Evolutionary conservation across 2,888 invertebrate species (phyloP).

Genomic region (Criorhina ranunculi): DNA sequence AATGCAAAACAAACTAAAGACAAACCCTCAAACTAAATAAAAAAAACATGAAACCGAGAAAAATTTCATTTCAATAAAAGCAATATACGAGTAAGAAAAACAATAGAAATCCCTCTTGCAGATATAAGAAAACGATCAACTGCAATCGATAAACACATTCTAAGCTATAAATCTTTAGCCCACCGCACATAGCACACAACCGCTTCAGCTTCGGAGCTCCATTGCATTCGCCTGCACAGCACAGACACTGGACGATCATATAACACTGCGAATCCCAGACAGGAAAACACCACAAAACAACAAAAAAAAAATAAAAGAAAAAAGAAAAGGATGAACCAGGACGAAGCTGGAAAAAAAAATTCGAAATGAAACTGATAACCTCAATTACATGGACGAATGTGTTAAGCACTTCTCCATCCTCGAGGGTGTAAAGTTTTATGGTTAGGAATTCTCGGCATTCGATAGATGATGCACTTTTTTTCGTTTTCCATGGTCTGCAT

Average conservation of each 20-base stretch:
- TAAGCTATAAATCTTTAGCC: slow-evolving; percentile 58
- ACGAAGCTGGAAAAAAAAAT: slow-evolving; percentile 30
- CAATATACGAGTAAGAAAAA: slow-evolving; percentile 43
- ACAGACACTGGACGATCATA: slow-evolving; percentile 15
- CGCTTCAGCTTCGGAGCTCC: neutral
- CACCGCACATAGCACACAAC: slow-evolving; percentile 43
- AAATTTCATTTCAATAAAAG: slow-evolving; percentile 57
- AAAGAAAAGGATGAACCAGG: slow-evolving; percentile 24
- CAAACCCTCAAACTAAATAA: slow-evolving; percentile 37
- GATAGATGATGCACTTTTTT: slow-evolving; percentile 60
- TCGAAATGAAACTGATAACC: slow-evolving; percentile 75
- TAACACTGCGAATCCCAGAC: slow-evolving; percentile 43
- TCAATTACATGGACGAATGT: slow-evolving; percentile 77
- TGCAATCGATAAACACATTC: slow-evolving; percentile 71
- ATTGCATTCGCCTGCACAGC: slow-evolving; percentile 7
- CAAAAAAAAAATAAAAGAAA: too few relatives aligned
- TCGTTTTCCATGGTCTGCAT: slow-evolving; percentile 29
- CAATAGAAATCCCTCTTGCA: slow-evolving; percentile 44
- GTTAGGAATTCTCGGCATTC: slow-evolving; percentile 67
- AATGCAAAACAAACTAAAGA: slow-evolving; percentile 37
- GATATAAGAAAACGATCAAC: slow-evolving; percentile 72
- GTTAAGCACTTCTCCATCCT: slow-evolving; percentile 71
- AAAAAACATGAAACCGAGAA: slow-evolving; percentile 35
- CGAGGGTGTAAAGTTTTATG: slow-evolving; percentile 73
- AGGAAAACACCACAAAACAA: slow-evolving; percentile 40